Evolutionary conservation across 2,797 vertebrate species (phyloP), one percentile per base, ranked within the genome.

Genomic region (Dendrocincla fuliginosa): DNA sequence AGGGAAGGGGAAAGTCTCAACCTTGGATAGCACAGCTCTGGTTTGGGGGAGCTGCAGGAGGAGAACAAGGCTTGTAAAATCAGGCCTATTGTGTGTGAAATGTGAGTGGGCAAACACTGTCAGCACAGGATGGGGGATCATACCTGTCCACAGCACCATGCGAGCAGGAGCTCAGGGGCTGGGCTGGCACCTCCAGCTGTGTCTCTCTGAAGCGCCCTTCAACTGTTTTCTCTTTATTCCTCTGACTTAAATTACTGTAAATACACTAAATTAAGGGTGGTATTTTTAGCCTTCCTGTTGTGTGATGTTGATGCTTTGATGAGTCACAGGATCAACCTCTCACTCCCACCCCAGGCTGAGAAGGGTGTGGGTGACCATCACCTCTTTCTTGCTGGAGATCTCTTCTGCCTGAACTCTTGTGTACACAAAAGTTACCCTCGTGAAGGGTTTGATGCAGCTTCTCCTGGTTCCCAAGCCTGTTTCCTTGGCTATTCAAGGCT

Each of bases 111-210:
- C 49, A 37, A 39, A 37, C n/a, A 1, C 35, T 33, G 50, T 28
- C 41, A 5, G 35, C 23, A 24, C 28, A 11, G 37, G 6, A 10
- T 7, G 41, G 55, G 63, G 25, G 32, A 49, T 61, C 2, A 2
- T 67, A 42, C 49, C 42, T 39, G n/a, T 27, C n/a, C 39, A 56
- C 17, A 24, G 81, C 5, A 24, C 79, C 0, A 0, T 50, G 15
- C 0, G 0, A 37, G 41, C 1, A 0, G 46, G 24, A 52, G 53
- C 55, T 28, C 2, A 1, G 15, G 20, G 39, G 44, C 80, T 33
- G 13, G 68, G 33, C 37, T 82, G 60, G n/a, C 19, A 20, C n/a
- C 50, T 61, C 41, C 55, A 18, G 8, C 2, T 1, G 13, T 8
- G 35, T 41, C 64, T 59, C 70, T 64, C 79, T 83, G 44, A 53